Conservation (phyloP, 2,888 invertebrate species). For the Prionchulus punctatus region DNA sequence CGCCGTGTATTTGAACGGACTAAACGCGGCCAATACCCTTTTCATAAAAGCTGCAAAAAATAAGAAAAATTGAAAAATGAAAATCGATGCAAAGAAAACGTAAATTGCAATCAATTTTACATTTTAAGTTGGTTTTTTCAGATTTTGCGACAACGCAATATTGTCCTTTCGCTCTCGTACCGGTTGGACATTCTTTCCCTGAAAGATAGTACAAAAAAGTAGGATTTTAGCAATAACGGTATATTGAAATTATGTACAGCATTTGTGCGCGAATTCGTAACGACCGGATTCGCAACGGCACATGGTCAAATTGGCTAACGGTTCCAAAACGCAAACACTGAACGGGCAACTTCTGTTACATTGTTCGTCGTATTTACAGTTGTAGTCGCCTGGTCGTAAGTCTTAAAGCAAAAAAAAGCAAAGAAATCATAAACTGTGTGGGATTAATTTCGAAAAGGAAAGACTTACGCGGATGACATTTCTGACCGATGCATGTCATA, state of each 20-base stretch:
- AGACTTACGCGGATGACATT: not conserved
- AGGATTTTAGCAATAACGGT: no score
- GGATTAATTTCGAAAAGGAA: not conserved
- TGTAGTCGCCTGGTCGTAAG: not conserved
- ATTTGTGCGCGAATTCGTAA: not conserved
- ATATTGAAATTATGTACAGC: no score
- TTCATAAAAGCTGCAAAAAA: not conserved
- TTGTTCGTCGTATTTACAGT: not conserved
- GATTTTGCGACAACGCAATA: not conserved
- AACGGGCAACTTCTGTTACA: not conserved
- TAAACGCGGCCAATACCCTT: not conserved
- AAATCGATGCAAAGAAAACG: no score
- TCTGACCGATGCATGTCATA: not conserved
- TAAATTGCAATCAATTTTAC: not conserved
- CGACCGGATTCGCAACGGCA: not conserved
- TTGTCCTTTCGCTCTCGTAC: not conserved
- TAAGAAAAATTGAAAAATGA: no score
- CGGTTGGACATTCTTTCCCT: not conserved
- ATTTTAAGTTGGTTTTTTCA: not conserved
- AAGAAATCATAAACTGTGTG: not conserved
- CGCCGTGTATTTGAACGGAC: not conserved
- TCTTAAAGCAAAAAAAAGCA: not conserved
- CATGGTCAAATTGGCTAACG: not conserved
- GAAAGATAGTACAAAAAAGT: not conserved
- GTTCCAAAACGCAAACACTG: not conserved